Evolutionary conservation across 2,888 invertebrate species (phyloP), one percentile per base, ranked within the genome.

Genomic region (Branchellion lobata): DNA sequence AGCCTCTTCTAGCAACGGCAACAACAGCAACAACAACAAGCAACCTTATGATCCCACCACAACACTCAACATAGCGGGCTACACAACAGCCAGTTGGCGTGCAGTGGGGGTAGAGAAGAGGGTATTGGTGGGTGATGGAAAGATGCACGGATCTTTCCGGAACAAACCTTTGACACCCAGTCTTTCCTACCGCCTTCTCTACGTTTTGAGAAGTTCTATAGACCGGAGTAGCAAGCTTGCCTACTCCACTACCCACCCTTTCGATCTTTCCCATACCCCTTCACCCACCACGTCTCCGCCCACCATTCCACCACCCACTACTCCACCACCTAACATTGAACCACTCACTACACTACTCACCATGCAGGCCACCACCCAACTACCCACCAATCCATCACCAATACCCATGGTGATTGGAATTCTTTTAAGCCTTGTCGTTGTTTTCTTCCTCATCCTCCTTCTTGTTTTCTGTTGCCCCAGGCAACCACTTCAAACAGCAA

Each of bases 101-200:
- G n/a, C n/a, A n/a, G n/a, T n/a, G n/a, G 90, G 91, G 84, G 91
- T 94, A 0, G 88, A 88, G 79, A 83, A 80, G 5, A 90, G 90
- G 78, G 95, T 95, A 87, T 89, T 90, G 0, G 91, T 95, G 69
- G 95, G 95, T 3, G 92, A 95, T 87, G 91, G 91, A 14, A 89
- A 88, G 81, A 90, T 88, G 1, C 93, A 94, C 85, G 92, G 92
- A 82, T 91, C 91, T 0, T 94, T 91, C 85, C 91, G 90, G 83
- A 95, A 95, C 89, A 92, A 91, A 1, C 93, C 93, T 0, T 86
- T 95, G 76, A 90, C 90, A 14, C 86, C 90, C 40, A 89, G 90
- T 18, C 88, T 89, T 83, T 90, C 91, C 82, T 89, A 89, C 82
- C 91, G 92, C 83, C 89, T 94, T 1, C 90, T 92, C 72, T 87